Evolutionary conservation across 2,888 invertebrate species (phyloP).

Genomic region (Hofmannophila pseudospretella): DNA sequence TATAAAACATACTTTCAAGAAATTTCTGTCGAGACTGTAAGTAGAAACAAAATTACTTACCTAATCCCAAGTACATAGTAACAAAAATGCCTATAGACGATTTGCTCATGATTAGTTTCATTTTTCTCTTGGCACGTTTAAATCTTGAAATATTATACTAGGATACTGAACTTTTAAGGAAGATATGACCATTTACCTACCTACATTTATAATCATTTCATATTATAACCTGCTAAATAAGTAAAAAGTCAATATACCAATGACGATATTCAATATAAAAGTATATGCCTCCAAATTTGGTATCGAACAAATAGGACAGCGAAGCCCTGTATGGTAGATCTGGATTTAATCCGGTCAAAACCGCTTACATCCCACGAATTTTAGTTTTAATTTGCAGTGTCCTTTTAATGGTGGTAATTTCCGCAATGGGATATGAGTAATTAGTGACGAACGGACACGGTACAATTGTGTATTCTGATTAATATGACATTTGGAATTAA

Average conservation of each 20-base stretch:
- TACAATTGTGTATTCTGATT: too few relatives aligned
- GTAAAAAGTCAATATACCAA: neutral
- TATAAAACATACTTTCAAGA: constrained; percentile 43
- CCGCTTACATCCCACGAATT: constrained; percentile 22
- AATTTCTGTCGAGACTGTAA: constrained; percentile 49
- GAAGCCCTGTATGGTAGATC: neutral
- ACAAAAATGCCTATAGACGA: neutral
- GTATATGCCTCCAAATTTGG: neutral
- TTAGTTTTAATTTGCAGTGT: constrained; percentile 33
- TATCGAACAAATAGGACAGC: neutral
- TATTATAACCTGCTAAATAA: neutral
- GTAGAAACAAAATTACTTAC: constrained; percentile 22
- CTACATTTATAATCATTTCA: neutral
- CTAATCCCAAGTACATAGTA: neutral
- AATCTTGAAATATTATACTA: too few relatives aligned
- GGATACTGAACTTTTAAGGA: too few relatives aligned
- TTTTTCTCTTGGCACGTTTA: too few relatives aligned
- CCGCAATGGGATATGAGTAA: constrained; percentile 33
- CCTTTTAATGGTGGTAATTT: constrained; percentile 37
- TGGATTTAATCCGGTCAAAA: constrained; percentile 17
- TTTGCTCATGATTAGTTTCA: too few relatives aligned
- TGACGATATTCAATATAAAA: neutral
- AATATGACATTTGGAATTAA: constrained; percentile 22
- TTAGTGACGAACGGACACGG: constrained; percentile 11
- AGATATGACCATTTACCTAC: too few relatives aligned